Percentiles rank a stretch among this genome's conserved stretches.
phyloP scores from a whole-genome alignment of 2,797 vertebrate genomes.

The Aplochiton taeniatus region DNA sequence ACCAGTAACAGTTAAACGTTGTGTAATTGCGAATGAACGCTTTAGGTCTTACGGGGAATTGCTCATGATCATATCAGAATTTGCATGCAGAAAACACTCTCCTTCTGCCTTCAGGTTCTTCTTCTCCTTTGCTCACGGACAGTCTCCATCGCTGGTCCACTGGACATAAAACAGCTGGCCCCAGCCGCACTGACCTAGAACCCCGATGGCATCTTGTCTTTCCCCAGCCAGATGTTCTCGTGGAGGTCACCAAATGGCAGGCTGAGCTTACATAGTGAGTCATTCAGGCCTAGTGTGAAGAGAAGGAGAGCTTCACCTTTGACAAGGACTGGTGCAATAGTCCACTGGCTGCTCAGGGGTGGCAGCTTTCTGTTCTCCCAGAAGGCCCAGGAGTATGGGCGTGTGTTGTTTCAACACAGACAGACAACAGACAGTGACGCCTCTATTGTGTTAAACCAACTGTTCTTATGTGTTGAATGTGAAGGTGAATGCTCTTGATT shows the following conservation, averaged over 20 bases:
- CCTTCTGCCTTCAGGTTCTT: neutral
- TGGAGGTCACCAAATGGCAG: constrained; percentile 45
- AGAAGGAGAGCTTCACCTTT: constrained; percentile 27
- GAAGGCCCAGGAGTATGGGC: constrained; percentile 31
- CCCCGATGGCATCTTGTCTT: constrained; percentile 24
- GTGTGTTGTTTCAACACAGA: constrained; percentile 25
- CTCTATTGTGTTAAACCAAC: constrained; percentile 34
- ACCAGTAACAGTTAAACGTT: neutral
- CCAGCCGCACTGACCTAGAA: constrained; percentile 31
- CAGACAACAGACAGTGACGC: constrained; percentile 27
- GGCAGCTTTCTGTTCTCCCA: constrained; percentile 31
- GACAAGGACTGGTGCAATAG: constrained; percentile 38
- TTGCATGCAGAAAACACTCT: neutral
- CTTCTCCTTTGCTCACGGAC: neutral
- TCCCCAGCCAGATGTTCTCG: constrained; percentile 57
- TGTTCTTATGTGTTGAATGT: too few species aligned
- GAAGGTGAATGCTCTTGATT: neutral
- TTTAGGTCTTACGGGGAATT: too few species aligned
- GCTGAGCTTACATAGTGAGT: constrained; percentile 45
- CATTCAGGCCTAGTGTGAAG: constrained; percentile 30
- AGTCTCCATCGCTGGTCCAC: constrained; percentile 16
- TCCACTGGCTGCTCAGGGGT: constrained; percentile 31
- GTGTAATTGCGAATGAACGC: too few species aligned
- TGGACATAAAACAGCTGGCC: constrained; percentile 38
- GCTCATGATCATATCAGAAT: too few species aligned